phyloP scores from a whole-genome alignment of 2,888 invertebrate species.

The Chromoteleia sp. region DNA sequence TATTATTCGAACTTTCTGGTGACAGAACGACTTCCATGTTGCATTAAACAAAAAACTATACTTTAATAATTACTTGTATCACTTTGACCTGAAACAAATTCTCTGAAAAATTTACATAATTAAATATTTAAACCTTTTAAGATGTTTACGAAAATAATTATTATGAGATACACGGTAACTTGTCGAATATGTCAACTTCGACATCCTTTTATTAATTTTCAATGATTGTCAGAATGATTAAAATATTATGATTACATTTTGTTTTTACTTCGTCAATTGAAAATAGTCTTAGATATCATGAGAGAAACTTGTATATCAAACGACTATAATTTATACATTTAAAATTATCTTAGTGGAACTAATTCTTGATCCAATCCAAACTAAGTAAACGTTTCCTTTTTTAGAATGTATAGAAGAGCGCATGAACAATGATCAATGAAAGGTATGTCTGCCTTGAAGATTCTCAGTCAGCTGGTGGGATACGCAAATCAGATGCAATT shows the following conservation, averaged over 20 bases:
- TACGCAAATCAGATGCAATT: conserved; percentile 67
- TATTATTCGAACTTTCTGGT: conserved; percentile 75
- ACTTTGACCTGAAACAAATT: conserved; percentile 20
- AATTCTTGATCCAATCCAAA: conserved; percentile 24
- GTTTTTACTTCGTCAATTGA: too few relatives aligned
- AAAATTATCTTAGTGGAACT: conserved; percentile 35
- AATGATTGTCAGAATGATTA: too few relatives aligned
- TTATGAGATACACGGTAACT: too few relatives aligned
- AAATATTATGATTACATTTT: too few relatives aligned
- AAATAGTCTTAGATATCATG: too few relatives aligned
- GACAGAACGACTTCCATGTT: conserved; percentile 79
- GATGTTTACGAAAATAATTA: too few relatives aligned
- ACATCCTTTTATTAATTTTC: too few relatives aligned
- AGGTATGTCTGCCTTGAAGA: conserved; percentile 67
- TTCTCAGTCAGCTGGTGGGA: conserved; percentile 69
- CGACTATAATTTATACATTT: conserved; percentile 8
- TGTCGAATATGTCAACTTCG: too few relatives aligned
- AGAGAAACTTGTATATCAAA: not conserved
- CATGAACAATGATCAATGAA: conserved; percentile 68
- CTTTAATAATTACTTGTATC: conserved; percentile 2
- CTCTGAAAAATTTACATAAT: too few relatives aligned
- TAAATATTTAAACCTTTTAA: too few relatives aligned
- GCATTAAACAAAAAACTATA: not conserved
- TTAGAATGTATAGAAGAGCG: conserved; percentile 49
- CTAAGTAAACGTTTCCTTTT: conserved; percentile 63